Evolutionary conservation across 1,140 invertebrate species (phyloP).

Genomic region (Papilio xuthus): DNA sequence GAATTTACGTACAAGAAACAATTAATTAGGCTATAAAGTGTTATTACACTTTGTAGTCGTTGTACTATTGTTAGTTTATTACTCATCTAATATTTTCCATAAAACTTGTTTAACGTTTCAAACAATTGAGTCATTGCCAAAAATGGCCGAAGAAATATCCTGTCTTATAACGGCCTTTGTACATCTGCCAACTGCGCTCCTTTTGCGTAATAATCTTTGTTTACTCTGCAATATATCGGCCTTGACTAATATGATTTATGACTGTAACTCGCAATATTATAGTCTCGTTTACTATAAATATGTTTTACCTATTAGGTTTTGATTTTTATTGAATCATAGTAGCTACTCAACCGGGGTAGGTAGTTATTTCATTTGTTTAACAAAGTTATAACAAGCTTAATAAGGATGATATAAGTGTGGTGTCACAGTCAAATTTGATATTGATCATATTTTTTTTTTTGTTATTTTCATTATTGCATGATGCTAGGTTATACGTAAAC

Average conservation of each 20-base stretch:
- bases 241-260: slow-evolving; percentile 16
- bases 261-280: neutral
- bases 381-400: neutral
- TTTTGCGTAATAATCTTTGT: slow-evolving; percentile 22
- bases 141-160: slow-evolving; percentile 14
- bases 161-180: neutral
- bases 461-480: neutral
- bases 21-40: neutral
- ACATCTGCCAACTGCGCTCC: slow-evolving; percentile 18
- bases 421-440: neutral
- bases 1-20: neutral
- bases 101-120: neutral
- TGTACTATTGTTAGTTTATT: neutral
- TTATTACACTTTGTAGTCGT: too few relatives aligned
- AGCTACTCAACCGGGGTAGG: neutral
- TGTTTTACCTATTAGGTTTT: neutral
- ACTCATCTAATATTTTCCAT: slow-evolving; percentile 16
- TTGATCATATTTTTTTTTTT: too few relatives aligned
- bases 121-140: slow-evolving; percentile 9
- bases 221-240: slow-evolving; percentile 13
- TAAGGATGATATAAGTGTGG: neutral
- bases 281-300: neutral
- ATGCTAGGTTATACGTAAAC: neutral
- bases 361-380: neutral
- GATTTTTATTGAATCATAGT: neutral